phyloP scores from a whole-genome alignment of 2,113 vertebrate species.

The Coptodon bakossiorum region DNA sequence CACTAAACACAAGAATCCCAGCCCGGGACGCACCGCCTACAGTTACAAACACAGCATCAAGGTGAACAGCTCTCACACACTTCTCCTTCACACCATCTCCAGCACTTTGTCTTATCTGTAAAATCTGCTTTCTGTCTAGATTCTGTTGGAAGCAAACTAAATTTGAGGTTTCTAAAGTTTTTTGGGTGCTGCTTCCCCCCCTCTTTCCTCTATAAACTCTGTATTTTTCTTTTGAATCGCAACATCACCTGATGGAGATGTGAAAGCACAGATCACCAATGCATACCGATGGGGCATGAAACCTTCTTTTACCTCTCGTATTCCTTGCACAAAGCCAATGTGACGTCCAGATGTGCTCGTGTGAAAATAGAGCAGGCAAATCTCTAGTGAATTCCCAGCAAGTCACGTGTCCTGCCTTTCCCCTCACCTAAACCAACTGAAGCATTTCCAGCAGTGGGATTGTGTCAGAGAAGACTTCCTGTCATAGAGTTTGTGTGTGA shows the following conservation, averaged over 20 bases:
- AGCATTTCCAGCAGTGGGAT: neutral
- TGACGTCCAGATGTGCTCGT: rapidly evolving
- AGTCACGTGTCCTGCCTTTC: neutral
- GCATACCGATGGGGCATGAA: neutral
- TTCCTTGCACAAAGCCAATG: neutral
- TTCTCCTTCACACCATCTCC: neutral
- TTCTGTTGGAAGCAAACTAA: neutral
- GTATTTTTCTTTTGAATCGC: neutral
- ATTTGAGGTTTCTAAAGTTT: neutral
- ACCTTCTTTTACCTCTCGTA: neutral
- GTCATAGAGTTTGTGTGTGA: neutral
- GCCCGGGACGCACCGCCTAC: conserved; percentile 68
- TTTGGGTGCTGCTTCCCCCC: neutral
- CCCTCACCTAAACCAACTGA: neutral
- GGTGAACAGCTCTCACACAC: conserved; percentile 40
- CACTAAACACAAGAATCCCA: conserved; percentile 81
- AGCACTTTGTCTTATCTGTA: neutral
- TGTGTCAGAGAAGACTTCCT: neutral
- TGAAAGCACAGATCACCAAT: neutral
- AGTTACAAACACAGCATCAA: conserved; percentile 80
- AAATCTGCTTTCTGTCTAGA: neutral
- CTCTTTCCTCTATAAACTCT: neutral
- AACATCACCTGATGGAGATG: neutral
- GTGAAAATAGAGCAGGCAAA: neutral
- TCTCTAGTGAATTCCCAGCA: neutral